A percentile compares a stretch with the other conserved stretches of the same genome.
Conservation (phyloP, 1,140 invertebrate genomes). For the Cataglyphis hispanica region DNA sequence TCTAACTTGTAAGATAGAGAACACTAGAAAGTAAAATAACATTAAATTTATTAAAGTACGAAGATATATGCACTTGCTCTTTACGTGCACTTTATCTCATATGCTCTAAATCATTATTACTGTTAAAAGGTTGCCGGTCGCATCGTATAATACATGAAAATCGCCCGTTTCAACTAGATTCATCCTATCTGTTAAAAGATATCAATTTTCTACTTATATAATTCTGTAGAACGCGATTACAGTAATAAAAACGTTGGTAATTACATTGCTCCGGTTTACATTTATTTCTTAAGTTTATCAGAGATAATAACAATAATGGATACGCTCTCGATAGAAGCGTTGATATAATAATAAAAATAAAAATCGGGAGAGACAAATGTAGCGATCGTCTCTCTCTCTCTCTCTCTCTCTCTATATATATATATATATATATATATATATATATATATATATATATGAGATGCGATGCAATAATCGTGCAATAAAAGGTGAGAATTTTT, state of each 20-base stretch:
- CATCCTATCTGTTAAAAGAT: neutral
- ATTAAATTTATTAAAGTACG: conserved; percentile 59
- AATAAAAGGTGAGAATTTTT: neutral
- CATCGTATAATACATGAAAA: conserved; percentile 26
- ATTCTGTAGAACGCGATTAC: neutral
- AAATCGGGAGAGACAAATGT: conserved; percentile 16
- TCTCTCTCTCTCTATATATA: too few species aligned
- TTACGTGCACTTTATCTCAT: conserved; percentile 4
- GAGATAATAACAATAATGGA: neutral
- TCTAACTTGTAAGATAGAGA: conserved; percentile 30
- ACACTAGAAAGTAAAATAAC: conserved; percentile 34
- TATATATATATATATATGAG: neutral
- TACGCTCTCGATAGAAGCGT: neutral
- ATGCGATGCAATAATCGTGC: conserved; percentile 39
- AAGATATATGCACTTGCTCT: conserved; percentile 29
- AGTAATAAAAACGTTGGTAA: neutral
- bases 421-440: too few species aligned
- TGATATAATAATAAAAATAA: conserved; percentile 33
- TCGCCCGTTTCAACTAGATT: neutral
- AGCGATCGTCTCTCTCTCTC: neutral
- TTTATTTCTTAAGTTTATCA: neutral
- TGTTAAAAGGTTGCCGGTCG: conserved; percentile 25
- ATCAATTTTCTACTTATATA: neutral
- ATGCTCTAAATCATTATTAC: conserved; percentile 20
- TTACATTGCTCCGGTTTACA: neutral